Conservation (phyloP, 1,140 invertebrate genomes). For the Anagrus nilaparvatae region DNA sequence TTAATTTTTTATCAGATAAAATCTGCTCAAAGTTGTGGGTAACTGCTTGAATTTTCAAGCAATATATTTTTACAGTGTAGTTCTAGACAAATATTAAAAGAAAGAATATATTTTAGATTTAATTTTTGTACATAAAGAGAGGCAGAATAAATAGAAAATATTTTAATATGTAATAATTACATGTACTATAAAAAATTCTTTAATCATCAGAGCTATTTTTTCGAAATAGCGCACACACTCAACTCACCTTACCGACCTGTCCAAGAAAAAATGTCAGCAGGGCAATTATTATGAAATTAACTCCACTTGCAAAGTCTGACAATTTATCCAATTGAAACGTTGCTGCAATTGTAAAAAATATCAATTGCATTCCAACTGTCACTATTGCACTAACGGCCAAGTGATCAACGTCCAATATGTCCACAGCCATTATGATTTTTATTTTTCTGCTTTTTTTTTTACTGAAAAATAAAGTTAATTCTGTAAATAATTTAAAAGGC, state of each 20-base stretch:
- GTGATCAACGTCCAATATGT: constrained; percentile 75
- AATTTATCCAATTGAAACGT: constrained; percentile 81
- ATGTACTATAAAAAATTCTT: background rate
- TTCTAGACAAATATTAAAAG: too few species aligned
- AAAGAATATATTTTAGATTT: too few species aligned
- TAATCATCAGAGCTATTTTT: constrained; percentile 12
- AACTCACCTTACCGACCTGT: constrained; percentile 58
- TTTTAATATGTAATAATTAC: background rate
- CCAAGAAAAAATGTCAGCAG: constrained; percentile 77
- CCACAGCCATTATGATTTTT: constrained; percentile 54
- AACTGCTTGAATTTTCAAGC: too few species aligned
- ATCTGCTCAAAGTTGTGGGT: too few species aligned
- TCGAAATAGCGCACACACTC: constrained; percentile 8
- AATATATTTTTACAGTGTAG: too few species aligned
- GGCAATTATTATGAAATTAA: constrained; percentile 83
- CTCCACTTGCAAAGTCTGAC: constrained; percentile 84
- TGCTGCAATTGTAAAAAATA: constrained; percentile 79
- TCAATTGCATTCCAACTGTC: constrained; percentile 74
- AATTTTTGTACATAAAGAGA: background rate
- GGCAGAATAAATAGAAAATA: too few species aligned
- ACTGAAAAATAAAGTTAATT: too few species aligned
- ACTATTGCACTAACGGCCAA: constrained; percentile 81
- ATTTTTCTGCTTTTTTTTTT: too few species aligned
- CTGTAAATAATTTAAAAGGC: too few species aligned
- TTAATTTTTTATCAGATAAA: too few species aligned